Evolutionary conservation across 2,113 vertebrate genomes (phyloP), one percentile per base, ranked within the genome.

Genomic region (Hylia prasina): DNA sequence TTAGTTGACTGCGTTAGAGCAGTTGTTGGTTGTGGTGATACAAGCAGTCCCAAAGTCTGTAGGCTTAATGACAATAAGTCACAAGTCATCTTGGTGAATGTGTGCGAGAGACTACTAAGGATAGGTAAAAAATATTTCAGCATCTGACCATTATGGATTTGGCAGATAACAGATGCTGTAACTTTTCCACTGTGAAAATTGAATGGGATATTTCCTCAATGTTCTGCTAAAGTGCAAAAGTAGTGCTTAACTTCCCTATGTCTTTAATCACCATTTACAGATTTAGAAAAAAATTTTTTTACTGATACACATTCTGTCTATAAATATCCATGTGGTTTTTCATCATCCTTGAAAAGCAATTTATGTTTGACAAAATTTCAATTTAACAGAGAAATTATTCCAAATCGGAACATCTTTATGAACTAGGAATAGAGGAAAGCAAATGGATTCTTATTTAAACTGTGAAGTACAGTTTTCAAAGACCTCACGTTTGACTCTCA

Each of bases 31-130:
- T 77, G 58, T 13, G 6, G 12, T 72, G n/a, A 44, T 48, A 24
- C 12, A 77, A 22, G 24, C 18, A 50, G 14, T 33, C 20, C 23
- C 44, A 10, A 28, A 24, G 22, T 14, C 39, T 60, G 3, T 28
- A 66, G 19, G 13, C n/a, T 21, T 21, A 24, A 20, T 37, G 40
- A 33, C 63, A 48, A 1, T 27, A 80, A n/a, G 58, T 61, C 22
- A 18, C 30, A 42, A 39, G 17, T 58, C 54, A 57, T 61, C 50
- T 40, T 60, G 60, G 44, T 64, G 61, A 76, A 51, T 48, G 31
- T 60, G n/a, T 63, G 24, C 0, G 0, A 33, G 12, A 57, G 48
- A 15, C 37, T 47, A 3, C 15, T 72, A 30, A 56, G 40, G 47
- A 82, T 25, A 56, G 31, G 30, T 76, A 33, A 64, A 56, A 86